Evolutionary conservation across 2,888 invertebrate genomes (phyloP).

Genomic region (Cloeon dipterum): DNA sequence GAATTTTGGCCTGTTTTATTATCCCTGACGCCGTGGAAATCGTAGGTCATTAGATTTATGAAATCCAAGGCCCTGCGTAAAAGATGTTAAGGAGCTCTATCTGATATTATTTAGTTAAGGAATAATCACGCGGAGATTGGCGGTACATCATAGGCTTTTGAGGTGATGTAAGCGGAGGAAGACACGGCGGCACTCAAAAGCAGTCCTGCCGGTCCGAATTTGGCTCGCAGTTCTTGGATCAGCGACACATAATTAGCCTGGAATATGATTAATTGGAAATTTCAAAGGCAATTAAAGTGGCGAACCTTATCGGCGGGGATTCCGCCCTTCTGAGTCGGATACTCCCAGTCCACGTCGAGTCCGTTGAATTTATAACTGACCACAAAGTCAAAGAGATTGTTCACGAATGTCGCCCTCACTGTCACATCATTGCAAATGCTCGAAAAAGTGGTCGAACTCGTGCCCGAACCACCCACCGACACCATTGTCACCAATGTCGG

Average conservation of each 20-base stretch:
- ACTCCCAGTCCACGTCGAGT: conserved; percentile 51
- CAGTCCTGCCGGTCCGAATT: conserved; percentile 25
- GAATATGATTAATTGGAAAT: conserved; percentile 9
- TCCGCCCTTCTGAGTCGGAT: conserved; percentile 33
- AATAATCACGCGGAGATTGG: conserved; percentile 25
- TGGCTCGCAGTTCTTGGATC: conserved; percentile 28
- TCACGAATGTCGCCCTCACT: conserved; percentile 25
- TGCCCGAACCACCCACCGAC: conserved; percentile 49
- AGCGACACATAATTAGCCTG: conserved; percentile 25
- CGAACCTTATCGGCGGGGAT: conserved; percentile 18
- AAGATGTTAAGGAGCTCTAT: too few species aligned
- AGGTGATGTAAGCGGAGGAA: conserved; percentile 21
- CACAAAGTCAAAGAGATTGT: conserved; percentile 28
- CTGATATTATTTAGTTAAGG: too few species aligned
- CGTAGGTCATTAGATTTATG: conserved; percentile 51
- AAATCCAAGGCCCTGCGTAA: conserved; percentile 31
- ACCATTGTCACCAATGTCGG: conserved; percentile 29
- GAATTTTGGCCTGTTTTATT: conserved; percentile 38
- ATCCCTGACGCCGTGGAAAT: conserved; percentile 46
- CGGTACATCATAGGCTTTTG: conserved; percentile 33
- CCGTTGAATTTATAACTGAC: conserved; percentile 38
- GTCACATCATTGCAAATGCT: conserved; percentile 13
- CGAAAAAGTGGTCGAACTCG: conserved; percentile 35
- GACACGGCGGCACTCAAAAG: conserved; percentile 34
- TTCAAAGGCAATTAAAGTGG: too few species aligned